These are phyloP conservation scores for Dunckerocampus dactyliophorus DNA, from an alignment of 2,113 vertebrate species.

Conservation along the genomic window DNA sequence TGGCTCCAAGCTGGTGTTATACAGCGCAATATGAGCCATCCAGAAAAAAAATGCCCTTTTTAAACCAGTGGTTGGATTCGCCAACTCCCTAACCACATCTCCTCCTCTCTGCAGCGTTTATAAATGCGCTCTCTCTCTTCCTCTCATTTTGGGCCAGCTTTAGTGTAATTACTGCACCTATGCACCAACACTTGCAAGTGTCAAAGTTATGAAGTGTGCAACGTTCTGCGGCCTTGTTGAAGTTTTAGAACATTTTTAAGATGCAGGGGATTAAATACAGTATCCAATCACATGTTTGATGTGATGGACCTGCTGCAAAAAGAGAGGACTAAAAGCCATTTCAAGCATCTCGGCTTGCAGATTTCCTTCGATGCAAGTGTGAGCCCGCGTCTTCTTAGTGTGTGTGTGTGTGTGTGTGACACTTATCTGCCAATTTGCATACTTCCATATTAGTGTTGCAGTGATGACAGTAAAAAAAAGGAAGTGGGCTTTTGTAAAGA, in stretches of 20 bases:
- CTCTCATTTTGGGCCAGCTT: not conserved
- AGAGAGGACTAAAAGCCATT: constrained; percentile 49
- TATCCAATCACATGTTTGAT: constrained; percentile 58
- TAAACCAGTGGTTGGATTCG: constrained; percentile 65
- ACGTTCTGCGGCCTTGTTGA: constrained; percentile 36
- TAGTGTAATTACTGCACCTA: not conserved
- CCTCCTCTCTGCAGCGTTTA: constrained; percentile 62
- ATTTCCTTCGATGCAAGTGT: constrained; percentile 70
- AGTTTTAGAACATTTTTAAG: not conserved
- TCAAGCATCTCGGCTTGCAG: constrained; percentile 74
- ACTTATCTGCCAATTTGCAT: constrained; percentile 60
- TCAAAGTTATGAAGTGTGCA: not conserved
- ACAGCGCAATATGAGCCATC: constrained; percentile 67
- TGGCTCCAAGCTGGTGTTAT: constrained; percentile 54
- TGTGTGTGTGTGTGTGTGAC: constrained; percentile 42
- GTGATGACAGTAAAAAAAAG: constrained; percentile 71
- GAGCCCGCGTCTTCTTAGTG: constrained; percentile 18
- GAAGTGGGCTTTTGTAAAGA: constrained; percentile 78
- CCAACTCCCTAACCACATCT: constrained; percentile 76
- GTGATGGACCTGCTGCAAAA: constrained; percentile 55
- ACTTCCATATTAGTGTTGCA: constrained; percentile 40
- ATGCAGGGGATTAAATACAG: constrained; percentile 24
- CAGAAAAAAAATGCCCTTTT: constrained; percentile 65
- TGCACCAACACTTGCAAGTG: not conserved
- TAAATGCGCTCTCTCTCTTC: constrained; percentile 26